Conservation (phyloP, 1,140 invertebrate species). For the Nixonia krombeini region DNA sequence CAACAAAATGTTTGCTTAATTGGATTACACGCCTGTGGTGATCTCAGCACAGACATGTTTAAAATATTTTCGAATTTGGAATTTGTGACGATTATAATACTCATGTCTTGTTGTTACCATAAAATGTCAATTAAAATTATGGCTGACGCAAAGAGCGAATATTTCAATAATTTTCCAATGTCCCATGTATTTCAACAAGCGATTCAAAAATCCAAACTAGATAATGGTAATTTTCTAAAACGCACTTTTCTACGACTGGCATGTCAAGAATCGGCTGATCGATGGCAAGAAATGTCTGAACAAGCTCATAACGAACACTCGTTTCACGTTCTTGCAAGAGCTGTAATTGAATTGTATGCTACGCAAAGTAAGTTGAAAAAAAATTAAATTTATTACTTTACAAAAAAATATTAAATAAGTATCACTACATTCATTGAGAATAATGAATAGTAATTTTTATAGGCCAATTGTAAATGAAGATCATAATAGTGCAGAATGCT, state of each 20-base stretch:
- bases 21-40: constrained; percentile 88
- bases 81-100: constrained; percentile 74
- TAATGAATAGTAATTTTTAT: constrained; percentile 15
- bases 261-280: constrained; percentile 71
- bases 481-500: too few species aligned
- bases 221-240: constrained; percentile 67
- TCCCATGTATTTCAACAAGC: constrained; percentile 69
- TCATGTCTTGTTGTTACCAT: constrained; percentile 92
- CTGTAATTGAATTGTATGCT: constrained; percentile 74
- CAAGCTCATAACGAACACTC: constrained; percentile 69
- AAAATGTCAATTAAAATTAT: constrained; percentile 72
- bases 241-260: constrained; percentile 79
- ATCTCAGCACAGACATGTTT: constrained; percentile 82
- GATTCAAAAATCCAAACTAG: constrained; percentile 54
- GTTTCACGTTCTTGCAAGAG: constrained; percentile 75
- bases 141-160: constrained; percentile 42
- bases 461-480: too few species aligned
- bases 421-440: background rate
- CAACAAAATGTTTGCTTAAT: constrained; percentile 70
- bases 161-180: constrained; percentile 77
- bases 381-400: constrained; percentile 16
- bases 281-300: constrained; percentile 65
- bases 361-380: constrained; percentile 68
- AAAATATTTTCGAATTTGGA: constrained; percentile 79
- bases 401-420: too few species aligned